These are phyloP conservation scores for Meriones psammophilus DNA, from an alignment of 2,797 vertebrate genomes.

Conservation along the genomic window DNA sequence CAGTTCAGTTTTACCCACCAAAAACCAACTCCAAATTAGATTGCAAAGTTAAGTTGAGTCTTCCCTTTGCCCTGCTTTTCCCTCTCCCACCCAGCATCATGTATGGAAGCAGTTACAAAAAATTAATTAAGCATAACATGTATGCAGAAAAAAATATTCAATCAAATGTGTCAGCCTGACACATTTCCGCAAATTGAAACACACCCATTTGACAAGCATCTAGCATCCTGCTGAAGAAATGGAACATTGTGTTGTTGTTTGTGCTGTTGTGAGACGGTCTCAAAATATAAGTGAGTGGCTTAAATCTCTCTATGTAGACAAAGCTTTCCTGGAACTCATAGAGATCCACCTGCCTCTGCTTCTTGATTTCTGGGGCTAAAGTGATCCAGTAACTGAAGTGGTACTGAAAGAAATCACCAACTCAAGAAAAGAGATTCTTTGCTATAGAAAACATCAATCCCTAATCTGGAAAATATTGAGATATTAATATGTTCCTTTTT, in stretches of 20 bases:
- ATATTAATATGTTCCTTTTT: conserved; percentile 40
- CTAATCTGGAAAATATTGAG: conserved; percentile 34
- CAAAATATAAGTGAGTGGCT: background rate
- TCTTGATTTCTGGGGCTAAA: background rate
- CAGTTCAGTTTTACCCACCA: conserved; percentile 25
- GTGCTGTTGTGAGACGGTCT: background rate
- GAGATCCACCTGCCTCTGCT: background rate
- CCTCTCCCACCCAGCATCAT: background rate
- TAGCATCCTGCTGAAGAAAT: conserved; percentile 47
- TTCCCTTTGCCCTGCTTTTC: background rate
- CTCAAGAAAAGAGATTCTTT: conserved; percentile 49
- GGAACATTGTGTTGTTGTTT: background rate
- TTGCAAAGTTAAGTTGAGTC: background rate
- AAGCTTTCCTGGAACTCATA: background rate
- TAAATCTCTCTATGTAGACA: no score
- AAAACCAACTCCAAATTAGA: conserved; percentile 48
- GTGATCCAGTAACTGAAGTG: conserved; percentile 8
- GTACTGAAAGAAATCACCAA: conserved; percentile 40
- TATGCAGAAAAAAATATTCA: conserved; percentile 39
- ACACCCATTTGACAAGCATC: background rate
- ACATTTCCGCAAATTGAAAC: conserved; percentile 52
- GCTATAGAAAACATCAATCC: conserved; percentile 23
- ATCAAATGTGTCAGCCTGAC: conserved; percentile 9
- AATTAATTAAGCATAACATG: conserved; percentile 44
- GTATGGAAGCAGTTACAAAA: conserved; percentile 41